Conservation (phyloP, 2,113 vertebrate genomes). For the Nothoprocta perdicaria region DNA sequence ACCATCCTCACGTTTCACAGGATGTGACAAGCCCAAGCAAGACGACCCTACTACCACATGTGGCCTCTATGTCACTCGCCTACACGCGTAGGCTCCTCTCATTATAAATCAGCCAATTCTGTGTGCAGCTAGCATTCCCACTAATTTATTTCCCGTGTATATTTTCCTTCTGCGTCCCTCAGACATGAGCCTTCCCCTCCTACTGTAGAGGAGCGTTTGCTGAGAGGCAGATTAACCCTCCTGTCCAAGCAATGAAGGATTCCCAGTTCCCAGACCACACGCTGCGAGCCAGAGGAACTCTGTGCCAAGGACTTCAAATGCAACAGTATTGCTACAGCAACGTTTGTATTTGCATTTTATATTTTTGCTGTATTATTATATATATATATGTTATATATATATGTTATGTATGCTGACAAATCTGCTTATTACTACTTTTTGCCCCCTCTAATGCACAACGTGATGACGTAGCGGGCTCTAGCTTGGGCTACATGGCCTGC, state of each 20-base stretch:
- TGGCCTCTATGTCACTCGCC: background rate
- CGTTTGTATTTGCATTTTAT: background rate
- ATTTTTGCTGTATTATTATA: too few relatives aligned
- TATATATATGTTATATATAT: too few relatives aligned
- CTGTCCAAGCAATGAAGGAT: background rate
- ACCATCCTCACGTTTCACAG: background rate
- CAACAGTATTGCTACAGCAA: background rate
- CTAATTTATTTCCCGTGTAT: conserved; percentile 3
- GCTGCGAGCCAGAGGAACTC: background rate
- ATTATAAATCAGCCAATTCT: background rate
- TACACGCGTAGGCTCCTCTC: background rate
- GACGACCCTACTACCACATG: background rate
- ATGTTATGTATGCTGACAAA: too few relatives aligned
- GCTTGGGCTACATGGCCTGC: background rate
- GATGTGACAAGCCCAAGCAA: background rate
- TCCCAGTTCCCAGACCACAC: conserved; percentile 23
- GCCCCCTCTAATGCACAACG: background rate
- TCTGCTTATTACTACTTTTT: background rate
- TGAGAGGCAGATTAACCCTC: conserved; percentile 19
- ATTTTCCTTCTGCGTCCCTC: background rate
- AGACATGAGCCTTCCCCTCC: background rate
- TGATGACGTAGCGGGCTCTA: background rate
- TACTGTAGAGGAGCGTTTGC: background rate
- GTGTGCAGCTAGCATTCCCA: background rate
- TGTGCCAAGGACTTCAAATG: background rate